A percentile compares a stretch with the other conserved stretches of the same genome.
phyloP scores from a whole-genome alignment of 2,888 invertebrate species.

The Eudemis profundana region DNA sequence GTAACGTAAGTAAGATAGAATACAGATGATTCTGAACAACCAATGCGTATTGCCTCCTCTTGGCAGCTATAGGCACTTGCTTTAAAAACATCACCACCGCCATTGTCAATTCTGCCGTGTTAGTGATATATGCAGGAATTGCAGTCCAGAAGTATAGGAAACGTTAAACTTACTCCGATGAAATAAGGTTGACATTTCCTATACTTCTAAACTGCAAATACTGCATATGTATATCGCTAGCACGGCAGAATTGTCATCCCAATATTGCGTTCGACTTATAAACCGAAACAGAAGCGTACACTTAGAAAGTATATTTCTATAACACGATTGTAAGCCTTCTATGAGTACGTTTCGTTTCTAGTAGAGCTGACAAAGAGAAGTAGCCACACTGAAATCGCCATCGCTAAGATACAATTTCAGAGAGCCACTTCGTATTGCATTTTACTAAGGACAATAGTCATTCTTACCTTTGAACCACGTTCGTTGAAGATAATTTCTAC shows the following conservation, averaged over 20 bases:
- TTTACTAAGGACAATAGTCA: slow-evolving; percentile 49
- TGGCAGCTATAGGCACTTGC: too few species aligned
- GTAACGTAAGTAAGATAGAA: too few species aligned
- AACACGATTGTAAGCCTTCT: slow-evolving; percentile 7
- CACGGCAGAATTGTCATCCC: slow-evolving; percentile 11
- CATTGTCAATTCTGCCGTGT: too few species aligned
- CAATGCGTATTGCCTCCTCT: background rate
- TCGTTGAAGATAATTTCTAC: slow-evolving; percentile 99
- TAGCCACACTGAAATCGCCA: slow-evolving; percentile 66
- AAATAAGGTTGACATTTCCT: too few species aligned
- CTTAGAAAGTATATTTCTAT: slow-evolving; percentile 13
- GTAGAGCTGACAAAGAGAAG: slow-evolving; percentile 47
- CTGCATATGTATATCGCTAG: background rate
- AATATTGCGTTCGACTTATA: slow-evolving; percentile 27
- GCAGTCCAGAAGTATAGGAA: too few species aligned
- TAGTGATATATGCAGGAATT: too few species aligned
- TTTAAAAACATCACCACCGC: too few species aligned
- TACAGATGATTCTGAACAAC: too few species aligned
- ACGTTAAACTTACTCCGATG: too few species aligned
- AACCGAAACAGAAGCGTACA: slow-evolving; percentile 29
- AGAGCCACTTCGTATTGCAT: slow-evolving; percentile 63
- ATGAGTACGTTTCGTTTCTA: slow-evolving; percentile 25
- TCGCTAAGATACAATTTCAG: slow-evolving; percentile 62
- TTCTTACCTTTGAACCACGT: slow-evolving; percentile 99
- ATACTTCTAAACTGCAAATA: too few species aligned